These are phyloP conservation scores for Phycodurus eques DNA, from an alignment of 2,113 vertebrate genomes.

Conservation along the genomic window DNA sequence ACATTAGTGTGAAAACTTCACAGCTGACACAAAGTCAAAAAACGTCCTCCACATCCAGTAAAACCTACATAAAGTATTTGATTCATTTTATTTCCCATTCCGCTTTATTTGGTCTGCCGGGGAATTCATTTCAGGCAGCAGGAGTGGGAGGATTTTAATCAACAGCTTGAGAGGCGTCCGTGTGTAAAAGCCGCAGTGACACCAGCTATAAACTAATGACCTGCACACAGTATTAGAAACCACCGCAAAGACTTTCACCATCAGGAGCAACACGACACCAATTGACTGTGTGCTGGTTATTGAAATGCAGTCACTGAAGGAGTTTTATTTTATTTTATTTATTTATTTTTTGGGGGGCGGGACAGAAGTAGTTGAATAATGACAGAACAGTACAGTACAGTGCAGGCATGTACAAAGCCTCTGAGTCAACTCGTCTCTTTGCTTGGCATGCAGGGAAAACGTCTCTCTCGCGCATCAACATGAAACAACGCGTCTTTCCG, in stretches of 20 bases:
- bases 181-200: conserved; percentile 46
- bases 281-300: conserved; percentile 3
- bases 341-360: too few relatives aligned
- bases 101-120: conserved; percentile 25
- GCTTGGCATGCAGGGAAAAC: too few relatives aligned
- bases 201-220: conserved; percentile 37
- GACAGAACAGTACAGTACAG: not conserved
- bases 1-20: not conserved
- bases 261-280: conserved; percentile 8
- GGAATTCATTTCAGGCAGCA: conserved; percentile 31
- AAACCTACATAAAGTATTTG: conserved; percentile 26
- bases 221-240: conserved; percentile 22
- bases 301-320: conserved; percentile 24
- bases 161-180: conserved; percentile 46
- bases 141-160: conserved; percentile 50
- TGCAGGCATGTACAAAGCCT: too few relatives aligned
- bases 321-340: not conserved
- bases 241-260: conserved; percentile 43
- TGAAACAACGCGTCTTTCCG: too few relatives aligned
- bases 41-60: conserved; percentile 18
- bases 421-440: too few relatives aligned
- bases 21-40: not conserved
- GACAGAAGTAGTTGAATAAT: not conserved
- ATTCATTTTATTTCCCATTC: conserved; percentile 38
- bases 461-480: too few relatives aligned